Percentiles rank a stretch among this genome's conserved stretches.
Evolutionary conservation across 2,113 vertebrate species (phyloP).

Genomic region (Otus sunia): DNA sequence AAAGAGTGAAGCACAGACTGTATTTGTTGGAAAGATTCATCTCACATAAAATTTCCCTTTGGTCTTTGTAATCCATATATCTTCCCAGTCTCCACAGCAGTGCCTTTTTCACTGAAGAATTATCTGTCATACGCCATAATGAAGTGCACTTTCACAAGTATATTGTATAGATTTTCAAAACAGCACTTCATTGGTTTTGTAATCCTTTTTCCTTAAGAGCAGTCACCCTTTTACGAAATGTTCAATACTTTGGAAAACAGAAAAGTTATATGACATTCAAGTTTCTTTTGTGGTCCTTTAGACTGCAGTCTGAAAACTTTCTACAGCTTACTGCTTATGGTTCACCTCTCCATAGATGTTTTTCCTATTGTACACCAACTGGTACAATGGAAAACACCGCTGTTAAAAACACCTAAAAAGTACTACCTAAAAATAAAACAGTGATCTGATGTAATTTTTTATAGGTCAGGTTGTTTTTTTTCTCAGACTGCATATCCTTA

Average conservation of each 20-base stretch:
- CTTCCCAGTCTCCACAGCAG: background rate
- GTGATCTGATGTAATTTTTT: background rate
- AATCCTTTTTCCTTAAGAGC: slow-evolving; percentile 25
- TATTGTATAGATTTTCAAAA: slow-evolving; percentile 57
- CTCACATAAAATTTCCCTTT: slow-evolving; percentile 27
- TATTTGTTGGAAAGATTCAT: slow-evolving; percentile 14
- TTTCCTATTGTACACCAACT: background rate
- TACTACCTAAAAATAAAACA: background rate
- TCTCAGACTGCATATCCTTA: background rate
- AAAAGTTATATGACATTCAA: background rate
- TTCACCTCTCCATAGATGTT: background rate
- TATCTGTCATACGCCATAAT: slow-evolving; percentile 50
- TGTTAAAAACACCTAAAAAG: background rate
- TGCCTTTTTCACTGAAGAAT: slow-evolving; percentile 34
- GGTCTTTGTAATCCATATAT: background rate
- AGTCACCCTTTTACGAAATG: background rate
- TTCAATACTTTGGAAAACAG: slow-evolving; percentile 13
- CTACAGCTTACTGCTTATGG: background rate
- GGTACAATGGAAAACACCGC: background rate
- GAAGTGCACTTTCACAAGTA: slow-evolving; percentile 32
- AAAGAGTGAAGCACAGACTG: background rate
- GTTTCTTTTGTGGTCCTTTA: background rate
- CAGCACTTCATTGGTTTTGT: slow-evolving; percentile 24
- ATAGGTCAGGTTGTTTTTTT: fast-evolving
- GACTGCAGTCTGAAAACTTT: background rate